phyloP scores from a whole-genome alignment of 1,140 invertebrate genomes.

The Dendroctonus valens region DNA sequence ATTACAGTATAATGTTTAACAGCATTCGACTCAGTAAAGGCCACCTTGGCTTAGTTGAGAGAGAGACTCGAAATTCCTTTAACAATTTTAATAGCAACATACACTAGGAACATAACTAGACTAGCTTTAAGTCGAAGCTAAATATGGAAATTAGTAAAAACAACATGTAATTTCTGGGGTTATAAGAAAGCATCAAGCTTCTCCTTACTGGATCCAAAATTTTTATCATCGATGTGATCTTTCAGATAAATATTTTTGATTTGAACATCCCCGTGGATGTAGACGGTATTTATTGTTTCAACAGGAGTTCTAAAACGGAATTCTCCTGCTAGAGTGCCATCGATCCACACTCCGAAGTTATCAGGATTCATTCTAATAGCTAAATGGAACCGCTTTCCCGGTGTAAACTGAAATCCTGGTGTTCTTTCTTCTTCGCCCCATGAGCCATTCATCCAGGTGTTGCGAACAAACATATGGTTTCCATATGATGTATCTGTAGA shows the following conservation, averaged over 20 bases:
- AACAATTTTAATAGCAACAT: no score
- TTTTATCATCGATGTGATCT: constrained; percentile 29
- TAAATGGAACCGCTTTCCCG: constrained; percentile 50
- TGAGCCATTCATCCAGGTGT: constrained; percentile 53
- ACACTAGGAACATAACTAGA: no score
- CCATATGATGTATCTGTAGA: constrained; percentile 29
- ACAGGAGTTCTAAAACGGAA: constrained; percentile 45
- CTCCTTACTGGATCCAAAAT: background rate
- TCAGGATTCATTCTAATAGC: constrained; percentile 46
- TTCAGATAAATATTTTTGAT: constrained; percentile 37
- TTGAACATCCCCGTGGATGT: constrained; percentile 53
- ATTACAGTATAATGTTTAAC: no score
- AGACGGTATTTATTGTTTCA: constrained; percentile 50
- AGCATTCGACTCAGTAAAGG: no score
- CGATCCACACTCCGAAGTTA: constrained; percentile 52
- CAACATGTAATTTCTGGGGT: no score
- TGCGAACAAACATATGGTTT: constrained; percentile 50
- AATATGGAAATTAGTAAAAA: no score
- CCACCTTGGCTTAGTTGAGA: no score
- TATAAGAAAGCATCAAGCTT: no score
- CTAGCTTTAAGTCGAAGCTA: no score
- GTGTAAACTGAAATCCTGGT: constrained; percentile 52
- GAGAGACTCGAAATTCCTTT: no score
- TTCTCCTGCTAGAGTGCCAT: constrained; percentile 50
- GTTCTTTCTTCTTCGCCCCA: constrained; percentile 54